Evolutionary conservation across 2,797 vertebrate genomes (phyloP), one percentile per base, ranked within the genome.

Genomic region (Anniella stebbinsi): DNA sequence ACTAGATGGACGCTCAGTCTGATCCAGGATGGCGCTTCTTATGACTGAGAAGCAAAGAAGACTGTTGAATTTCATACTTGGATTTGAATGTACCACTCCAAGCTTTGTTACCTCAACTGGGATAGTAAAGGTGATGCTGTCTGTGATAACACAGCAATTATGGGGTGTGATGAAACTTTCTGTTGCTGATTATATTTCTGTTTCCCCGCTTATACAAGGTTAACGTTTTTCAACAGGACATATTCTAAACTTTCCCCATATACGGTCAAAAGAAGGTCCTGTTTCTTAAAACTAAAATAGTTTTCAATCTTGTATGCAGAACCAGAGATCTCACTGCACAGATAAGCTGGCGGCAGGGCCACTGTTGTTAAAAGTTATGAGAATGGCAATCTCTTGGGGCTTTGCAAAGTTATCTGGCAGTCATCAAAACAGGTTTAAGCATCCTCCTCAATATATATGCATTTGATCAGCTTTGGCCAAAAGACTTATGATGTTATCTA

Each of bases 401-500:
- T 88, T 92, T 84, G 73, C 45, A 87, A 91, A 87, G 41, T 83
- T 87, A 84, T n/a, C 76, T 86, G 86, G 60, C 18, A 81, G 84
- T 91, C 80, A 83, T 90, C 63, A 86, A 60, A 92, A 60, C 38
- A 38, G 63, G 81, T 8, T 77, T 33, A 80, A 84, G 23, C 66
- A 2, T 70, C 85, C 87, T 86, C 86, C 63, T 89, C 86, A 89
- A 89, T 92, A 51, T 85, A 86, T 0, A 0, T 28, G 63, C 3
- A 88, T 66, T 95, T 95, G 86, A 86, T 89, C 60, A 2, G 60
- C 78, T 87, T 70, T 86, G 76, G n/a, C 67, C 78, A 93, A 96
- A 92, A n/a, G 4, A 38, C 48, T 25, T 66, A 67, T 63, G 18
- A 66, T 77, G 41, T 84, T 87, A 88, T 87, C n/a, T 89, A 80